Conservation (phyloP, 2,113 vertebrate species). For the Phalacrocorax aristotelis region DNA sequence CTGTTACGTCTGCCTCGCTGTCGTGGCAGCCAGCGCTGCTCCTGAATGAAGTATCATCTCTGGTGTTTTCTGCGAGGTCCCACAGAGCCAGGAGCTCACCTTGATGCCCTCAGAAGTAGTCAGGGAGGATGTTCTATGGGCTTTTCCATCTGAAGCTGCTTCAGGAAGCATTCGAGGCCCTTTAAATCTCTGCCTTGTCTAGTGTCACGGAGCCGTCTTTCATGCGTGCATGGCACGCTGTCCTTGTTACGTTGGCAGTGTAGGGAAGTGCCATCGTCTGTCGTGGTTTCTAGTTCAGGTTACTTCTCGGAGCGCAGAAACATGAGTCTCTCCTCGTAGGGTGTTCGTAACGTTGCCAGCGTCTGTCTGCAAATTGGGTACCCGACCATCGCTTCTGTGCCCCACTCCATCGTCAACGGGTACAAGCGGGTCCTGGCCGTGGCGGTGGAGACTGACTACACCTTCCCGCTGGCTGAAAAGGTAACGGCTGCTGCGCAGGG, state of each 20-base stretch:
- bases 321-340: constrained; percentile 61
- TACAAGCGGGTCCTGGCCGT: constrained; percentile 95
- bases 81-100: background rate
- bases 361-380: constrained; percentile 97
- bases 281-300: accelerated
- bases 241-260: accelerated
- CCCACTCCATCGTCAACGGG: constrained; percentile 93
- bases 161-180: background rate
- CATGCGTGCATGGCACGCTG: accelerated
- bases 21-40: background rate
- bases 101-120: background rate
- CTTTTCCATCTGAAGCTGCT: background rate
- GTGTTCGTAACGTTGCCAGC: constrained; percentile 95
- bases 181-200: background rate
- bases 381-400: constrained; percentile 92
- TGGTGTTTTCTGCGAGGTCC: accelerated
- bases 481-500: constrained; percentile 60
- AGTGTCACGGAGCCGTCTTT: background rate
- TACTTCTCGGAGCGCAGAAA: background rate
- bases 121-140: background rate
- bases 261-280: accelerated
- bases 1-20: accelerated
- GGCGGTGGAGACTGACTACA: constrained; percentile 92
- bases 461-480: constrained; percentile 97
- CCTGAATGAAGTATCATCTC: accelerated